Evolutionary conservation across 2,888 invertebrate species (phyloP).

Genomic region (Bibio marci): DNA sequence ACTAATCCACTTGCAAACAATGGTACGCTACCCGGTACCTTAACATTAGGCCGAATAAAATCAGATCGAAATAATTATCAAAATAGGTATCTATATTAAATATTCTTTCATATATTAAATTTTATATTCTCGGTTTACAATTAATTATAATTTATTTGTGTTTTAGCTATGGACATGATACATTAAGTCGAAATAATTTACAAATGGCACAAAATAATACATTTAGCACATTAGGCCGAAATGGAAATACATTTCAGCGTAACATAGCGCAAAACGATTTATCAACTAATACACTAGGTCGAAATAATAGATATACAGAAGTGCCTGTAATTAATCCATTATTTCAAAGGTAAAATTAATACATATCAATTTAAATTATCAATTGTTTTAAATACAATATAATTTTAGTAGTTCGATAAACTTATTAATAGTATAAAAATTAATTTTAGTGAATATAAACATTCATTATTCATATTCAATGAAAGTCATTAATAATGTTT

Average conservation of each 20-base stretch:
- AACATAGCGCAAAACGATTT: slow-evolving; percentile 22
- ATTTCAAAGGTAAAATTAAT: slow-evolving; percentile 38
- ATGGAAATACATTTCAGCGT: slow-evolving; percentile 24
- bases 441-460: too few relatives aligned
- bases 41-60: slow-evolving; percentile 27
- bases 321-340: slow-evolving; percentile 45
- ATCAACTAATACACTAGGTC: slow-evolving; percentile 24
- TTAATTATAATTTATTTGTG: background rate
- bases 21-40: slow-evolving; percentile 22
- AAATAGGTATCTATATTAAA: slow-evolving; percentile 16
- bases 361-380: background rate
- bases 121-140: background rate
- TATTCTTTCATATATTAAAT: background rate
- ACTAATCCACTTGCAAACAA: slow-evolving; percentile 23
- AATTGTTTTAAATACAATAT: background rate
- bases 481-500: background rate
- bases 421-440: too few relatives aligned
- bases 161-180: slow-evolving; percentile 23
- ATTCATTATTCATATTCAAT: background rate
- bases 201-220: slow-evolving; percentile 23
- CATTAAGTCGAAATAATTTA: slow-evolving; percentile 25
- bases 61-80: slow-evolving; percentile 28
- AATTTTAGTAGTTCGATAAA: background rate
- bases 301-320: slow-evolving; percentile 33
- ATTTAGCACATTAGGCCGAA: slow-evolving; percentile 25